Percentiles rank a stretch among this genome's conserved stretches.
These are phyloP conservation scores for Microtus pennsylvanicus DNA, from an alignment of 2,113 vertebrate genomes.

Conservation along the genomic window DNA sequence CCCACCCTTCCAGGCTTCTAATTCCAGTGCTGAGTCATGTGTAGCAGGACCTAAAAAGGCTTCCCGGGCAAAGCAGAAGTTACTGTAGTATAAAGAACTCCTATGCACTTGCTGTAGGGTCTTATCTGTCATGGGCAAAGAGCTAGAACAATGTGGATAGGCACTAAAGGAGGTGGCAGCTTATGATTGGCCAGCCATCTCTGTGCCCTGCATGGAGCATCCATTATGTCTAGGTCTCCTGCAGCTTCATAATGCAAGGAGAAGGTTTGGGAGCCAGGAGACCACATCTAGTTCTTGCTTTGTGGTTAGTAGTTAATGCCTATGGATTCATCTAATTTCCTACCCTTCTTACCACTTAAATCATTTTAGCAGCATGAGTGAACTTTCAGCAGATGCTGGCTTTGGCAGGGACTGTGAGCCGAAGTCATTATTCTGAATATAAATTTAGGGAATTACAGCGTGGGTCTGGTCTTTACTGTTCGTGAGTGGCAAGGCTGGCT, in stretches of 20 bases:
- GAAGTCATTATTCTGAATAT: constrained; percentile 29
- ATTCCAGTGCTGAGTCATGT: constrained; percentile 13
- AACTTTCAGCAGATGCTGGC: constrained; percentile 34
- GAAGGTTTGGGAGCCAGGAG: background rate
- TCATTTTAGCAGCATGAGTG: constrained; percentile 41
- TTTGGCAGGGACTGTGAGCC: background rate
- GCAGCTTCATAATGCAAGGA: background rate
- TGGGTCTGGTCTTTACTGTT: background rate
- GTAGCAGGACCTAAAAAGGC: background rate
- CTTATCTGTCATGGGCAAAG: background rate
- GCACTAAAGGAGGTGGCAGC: background rate
- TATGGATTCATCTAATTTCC: constrained; percentile 66
- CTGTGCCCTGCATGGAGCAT: background rate
- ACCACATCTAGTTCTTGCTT: constrained; percentile 1
- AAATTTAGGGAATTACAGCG: background rate
- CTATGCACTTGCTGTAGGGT: background rate
- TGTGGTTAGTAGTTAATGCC: constrained; percentile 44
- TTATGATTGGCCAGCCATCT: background rate
- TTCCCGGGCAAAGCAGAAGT: constrained; percentile 16
- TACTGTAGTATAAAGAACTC: background rate
- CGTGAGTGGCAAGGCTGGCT: background rate
- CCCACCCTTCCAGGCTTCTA: background rate
- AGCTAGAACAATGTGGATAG: constrained; percentile 56
- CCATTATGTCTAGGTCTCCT: background rate
- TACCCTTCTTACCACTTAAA: constrained; percentile 50